phyloP scores from a whole-genome alignment of 2,888 invertebrate genomes.

The Thumatha senex region DNA sequence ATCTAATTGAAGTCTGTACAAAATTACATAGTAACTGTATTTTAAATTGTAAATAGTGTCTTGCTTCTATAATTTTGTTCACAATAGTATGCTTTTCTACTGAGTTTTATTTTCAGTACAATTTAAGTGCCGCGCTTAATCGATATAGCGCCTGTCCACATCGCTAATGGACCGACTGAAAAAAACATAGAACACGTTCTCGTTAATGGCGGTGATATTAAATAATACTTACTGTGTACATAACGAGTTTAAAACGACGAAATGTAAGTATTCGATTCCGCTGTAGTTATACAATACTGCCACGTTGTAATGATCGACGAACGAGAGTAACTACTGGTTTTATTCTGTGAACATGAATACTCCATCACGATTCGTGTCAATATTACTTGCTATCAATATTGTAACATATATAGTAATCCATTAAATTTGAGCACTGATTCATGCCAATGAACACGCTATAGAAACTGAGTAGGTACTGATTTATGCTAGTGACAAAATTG shows the following conservation, averaged over 20 bases:
- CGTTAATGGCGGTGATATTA: conserved; percentile 41
- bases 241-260: conserved; percentile 16
- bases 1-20: conserved; percentile 1
- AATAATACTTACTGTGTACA: conserved; percentile 42
- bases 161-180: conserved; percentile 34
- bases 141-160: conserved; percentile 13
- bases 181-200: conserved; percentile 29
- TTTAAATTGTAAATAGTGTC: background rate
- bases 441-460: background rate
- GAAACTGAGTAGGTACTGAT: conserved; percentile 4
- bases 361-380: conserved; percentile 9
- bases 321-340: background rate
- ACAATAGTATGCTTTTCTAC: background rate
- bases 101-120: conserved; percentile 1
- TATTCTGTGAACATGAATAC: background rate
- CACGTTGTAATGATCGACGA: conserved; percentile 17
- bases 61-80: background rate
- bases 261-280: conserved; percentile 19
- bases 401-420: background rate
- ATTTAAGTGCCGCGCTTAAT: conserved; percentile 21
- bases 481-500: conserved; percentile 19
- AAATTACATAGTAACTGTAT: too few relatives aligned
- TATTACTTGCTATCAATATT: conserved; percentile 1
- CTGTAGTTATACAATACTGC: conserved; percentile 22
- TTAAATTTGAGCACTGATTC: background rate